A percentile compares a stretch with the other conserved stretches of the same genome.
Evolutionary conservation across 2,797 vertebrate species (phyloP).

Genomic region (Coracias cyanogaster): DNA sequence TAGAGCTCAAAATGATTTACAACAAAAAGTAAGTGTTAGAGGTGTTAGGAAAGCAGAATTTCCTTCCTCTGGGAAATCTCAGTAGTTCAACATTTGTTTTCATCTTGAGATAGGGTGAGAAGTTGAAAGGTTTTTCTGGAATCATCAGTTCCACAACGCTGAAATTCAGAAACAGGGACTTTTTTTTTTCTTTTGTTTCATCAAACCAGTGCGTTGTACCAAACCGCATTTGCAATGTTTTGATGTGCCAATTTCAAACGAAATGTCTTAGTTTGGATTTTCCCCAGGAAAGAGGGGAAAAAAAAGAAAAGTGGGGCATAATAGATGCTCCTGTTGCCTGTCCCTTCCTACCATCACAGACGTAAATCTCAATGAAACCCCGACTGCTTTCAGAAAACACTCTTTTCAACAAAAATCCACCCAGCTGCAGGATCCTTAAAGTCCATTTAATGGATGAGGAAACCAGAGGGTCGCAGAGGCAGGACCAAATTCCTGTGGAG

Average conservation of each 20-base stretch:
- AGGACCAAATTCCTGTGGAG: not conserved
- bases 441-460: not conserved
- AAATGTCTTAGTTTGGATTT: slow-evolving; percentile 20
- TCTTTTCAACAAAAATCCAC: not conserved
- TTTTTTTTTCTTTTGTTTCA: slow-evolving; percentile 29
- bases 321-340: not conserved
- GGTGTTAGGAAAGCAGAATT: slow-evolving; percentile 65
- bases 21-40: slow-evolving; percentile 65
- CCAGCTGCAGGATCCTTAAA: not conserved
- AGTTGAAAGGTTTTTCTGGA: slow-evolving; percentile 69
- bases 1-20: slow-evolving; percentile 67
- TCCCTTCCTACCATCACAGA: not conserved
- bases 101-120: slow-evolving; percentile 69
- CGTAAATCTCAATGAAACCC: not conserved
- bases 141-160: slow-evolving; percentile 39
- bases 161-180: slow-evolving; percentile 35
- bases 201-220: not conserved
- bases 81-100: slow-evolving; percentile 72
- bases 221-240: slow-evolving; percentile 21
- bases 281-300: not conserved
- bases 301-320: not conserved
- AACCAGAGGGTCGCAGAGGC: rapidly evolving
- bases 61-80: slow-evolving; percentile 68
- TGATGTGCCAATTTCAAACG: slow-evolving; percentile 55
- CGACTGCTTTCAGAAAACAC: not conserved